Evolutionary conservation across 2,113 vertebrate species (phyloP).

Genomic region (Onychorhynchus coronatus): DNA sequence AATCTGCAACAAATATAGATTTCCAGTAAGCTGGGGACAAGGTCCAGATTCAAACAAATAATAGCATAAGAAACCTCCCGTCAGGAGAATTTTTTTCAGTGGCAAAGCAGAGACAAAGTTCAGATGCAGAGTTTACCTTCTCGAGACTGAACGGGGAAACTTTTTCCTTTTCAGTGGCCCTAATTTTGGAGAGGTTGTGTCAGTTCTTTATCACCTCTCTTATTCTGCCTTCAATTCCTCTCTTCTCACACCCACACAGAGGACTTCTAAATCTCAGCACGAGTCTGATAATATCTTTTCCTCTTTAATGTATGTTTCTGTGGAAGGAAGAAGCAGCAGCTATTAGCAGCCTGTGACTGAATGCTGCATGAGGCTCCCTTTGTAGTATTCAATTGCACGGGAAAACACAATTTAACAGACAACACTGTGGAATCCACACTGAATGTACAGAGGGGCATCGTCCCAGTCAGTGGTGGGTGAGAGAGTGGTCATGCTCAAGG

Average conservation of each 20-base stretch:
- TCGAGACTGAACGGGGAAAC: background rate
- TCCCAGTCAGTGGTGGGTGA: accelerated
- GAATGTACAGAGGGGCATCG: background rate
- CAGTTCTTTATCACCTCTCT: background rate
- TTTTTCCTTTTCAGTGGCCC: background rate
- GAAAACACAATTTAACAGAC: background rate
- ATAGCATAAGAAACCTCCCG: background rate
- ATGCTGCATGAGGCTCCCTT: background rate
- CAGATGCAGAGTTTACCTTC: background rate
- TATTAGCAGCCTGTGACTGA: background rate
- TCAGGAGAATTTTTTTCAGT: background rate
- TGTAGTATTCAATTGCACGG: background rate
- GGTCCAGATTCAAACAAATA: background rate
- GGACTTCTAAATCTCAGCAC: slow-evolving; percentile 11
- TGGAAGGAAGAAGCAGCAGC: background rate
- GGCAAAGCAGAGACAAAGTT: background rate
- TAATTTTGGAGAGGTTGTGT: background rate
- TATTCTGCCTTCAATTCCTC: background rate
- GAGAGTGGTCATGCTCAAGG: background rate
- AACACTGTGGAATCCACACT: background rate
- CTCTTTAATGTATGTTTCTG: slow-evolving; percentile 10
- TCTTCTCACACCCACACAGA: background rate
- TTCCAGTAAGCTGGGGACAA: background rate
- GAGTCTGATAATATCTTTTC: slow-evolving; percentile 5
- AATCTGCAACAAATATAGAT: background rate